phyloP scores from a whole-genome alignment of 1,140 invertebrate genomes.

The Potamilus streckersoni region DNA sequence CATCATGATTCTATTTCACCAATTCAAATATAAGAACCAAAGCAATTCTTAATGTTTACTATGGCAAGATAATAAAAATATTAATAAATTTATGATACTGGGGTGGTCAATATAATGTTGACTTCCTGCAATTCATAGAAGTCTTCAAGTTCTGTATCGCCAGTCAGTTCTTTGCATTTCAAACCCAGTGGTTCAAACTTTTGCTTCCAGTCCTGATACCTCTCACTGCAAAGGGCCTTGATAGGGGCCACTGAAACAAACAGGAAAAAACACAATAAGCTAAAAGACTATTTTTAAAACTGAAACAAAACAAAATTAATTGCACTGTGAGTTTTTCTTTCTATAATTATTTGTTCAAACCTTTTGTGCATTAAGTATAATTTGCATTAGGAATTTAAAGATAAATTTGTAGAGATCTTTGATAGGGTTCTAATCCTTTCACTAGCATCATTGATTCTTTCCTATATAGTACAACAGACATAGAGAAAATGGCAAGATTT shows the following conservation, averaged over 20 bases:
- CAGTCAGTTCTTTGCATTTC: conserved; percentile 79
- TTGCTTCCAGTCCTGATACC: conserved; percentile 77
- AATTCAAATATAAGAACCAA: not conserved
- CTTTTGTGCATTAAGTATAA: too few species aligned
- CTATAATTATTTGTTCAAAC: too few species aligned
- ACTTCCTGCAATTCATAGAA: conserved; percentile 68
- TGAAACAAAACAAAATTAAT: not conserved
- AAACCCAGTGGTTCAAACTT: conserved; percentile 78
- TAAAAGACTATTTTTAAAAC: not conserved
- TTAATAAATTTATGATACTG: conserved; percentile 63
- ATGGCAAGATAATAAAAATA: not conserved
- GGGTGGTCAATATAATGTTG: conserved; percentile 82
- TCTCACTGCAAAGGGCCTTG: conserved; percentile 82
- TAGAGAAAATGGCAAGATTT: too few species aligned
- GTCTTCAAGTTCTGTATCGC: conserved; percentile 78
- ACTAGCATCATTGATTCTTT: too few species aligned
- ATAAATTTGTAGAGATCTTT: too few species aligned
- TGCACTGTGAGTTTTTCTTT: too few species aligned
- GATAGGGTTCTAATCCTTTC: too few species aligned
- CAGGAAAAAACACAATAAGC: conserved; percentile 14
- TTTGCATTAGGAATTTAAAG: too few species aligned
- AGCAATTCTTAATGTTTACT: not conserved
- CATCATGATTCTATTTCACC: not conserved
- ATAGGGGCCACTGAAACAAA: conserved; percentile 80
- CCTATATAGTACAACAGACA: too few species aligned